These are phyloP conservation scores for Rhea americana DNA, from an alignment of 2,113 vertebrate species.

Conservation along the genomic window DNA sequence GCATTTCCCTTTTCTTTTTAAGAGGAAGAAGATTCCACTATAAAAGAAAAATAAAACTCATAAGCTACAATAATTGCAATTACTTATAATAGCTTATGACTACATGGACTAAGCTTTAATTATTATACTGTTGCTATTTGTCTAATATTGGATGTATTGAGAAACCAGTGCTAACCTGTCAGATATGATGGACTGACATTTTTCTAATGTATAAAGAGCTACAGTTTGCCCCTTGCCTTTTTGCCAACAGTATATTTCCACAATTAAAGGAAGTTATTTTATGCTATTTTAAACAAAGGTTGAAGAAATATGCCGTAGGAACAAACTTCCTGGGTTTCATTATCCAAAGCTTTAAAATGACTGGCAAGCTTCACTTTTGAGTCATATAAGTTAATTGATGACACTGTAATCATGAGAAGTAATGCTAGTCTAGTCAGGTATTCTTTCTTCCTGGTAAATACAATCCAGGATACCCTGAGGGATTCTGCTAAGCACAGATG, in stretches of 20 bases:
- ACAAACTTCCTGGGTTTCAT: constrained; percentile 50
- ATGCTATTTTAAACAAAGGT: constrained; percentile 50
- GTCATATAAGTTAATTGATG: constrained; percentile 62
- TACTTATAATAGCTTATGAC: constrained; percentile 58
- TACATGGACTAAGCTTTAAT: constrained; percentile 52
- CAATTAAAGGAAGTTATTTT: constrained; percentile 64
- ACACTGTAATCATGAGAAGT: constrained; percentile 44
- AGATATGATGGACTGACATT: not conserved
- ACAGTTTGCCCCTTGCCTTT: constrained; percentile 15
- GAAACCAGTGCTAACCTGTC: constrained; percentile 47
- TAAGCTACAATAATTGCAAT: not conserved
- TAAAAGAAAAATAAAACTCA: constrained; percentile 14
- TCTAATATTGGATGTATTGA: not conserved
- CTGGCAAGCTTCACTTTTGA: constrained; percentile 63
- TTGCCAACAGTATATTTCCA: constrained; percentile 48
- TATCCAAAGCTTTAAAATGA: constrained; percentile 59
- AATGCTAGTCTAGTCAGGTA: constrained; percentile 68
- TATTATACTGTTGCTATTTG: constrained; percentile 41
- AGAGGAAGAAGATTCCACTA: not conserved
- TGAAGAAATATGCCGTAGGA: constrained; percentile 55
- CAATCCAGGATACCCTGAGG: constrained; percentile 65
- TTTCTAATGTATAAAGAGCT: constrained; percentile 24
- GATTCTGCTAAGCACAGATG: constrained; percentile 65
- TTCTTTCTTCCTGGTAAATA: constrained; percentile 65
- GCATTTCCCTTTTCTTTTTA: constrained; percentile 19